Base-by-base conservation (phyloP, 2,888 invertebrate species). In the Dromius quadrimaculatus region DNA sequence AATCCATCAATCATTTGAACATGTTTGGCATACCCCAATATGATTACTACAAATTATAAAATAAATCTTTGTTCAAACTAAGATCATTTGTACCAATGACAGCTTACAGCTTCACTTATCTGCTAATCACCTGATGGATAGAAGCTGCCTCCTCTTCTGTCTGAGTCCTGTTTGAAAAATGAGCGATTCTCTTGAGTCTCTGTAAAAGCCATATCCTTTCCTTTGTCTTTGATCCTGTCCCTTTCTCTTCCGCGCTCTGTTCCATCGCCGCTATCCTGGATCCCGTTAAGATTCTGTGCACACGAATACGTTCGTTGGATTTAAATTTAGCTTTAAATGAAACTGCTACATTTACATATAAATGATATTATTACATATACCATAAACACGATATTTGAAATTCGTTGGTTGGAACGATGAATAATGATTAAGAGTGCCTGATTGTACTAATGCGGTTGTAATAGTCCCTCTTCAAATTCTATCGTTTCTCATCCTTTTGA, bases 271-370 rank as follows among this genome's bases (percentile, higher is more conserved):
- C 59, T 45, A 32, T 61, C 43, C 28, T 70, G 70, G 11, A 70
- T 70, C 36, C 36, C 38, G 62, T 70, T 70, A 47, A 70, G 47
- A 70, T 70, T 61, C 70, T 70, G 47, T 45, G 47, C 59, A 69
- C 36, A 59, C 41, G 23, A 62, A 45, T 63, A 43, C 63, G 43
- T 45, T 63, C 17, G 28, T n/a, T 22, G 63, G 63, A 63, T 63
- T 63, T 36, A 59, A 59, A 59, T 59, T 59, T 28, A 9, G 32
- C 28, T 63, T 63, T 63, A 63, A 63, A 63, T 43, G 43, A 63
- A 41, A 43, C 63, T 17, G 28, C n/a, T 9, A 20, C 19, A 63
- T 63, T 63, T 43, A 63, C 63, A 63, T 63, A 63, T 63, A 63
- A 63, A 63, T 63, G 13, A 63, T 63, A 63, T 63, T 62, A 62